Conservation (phyloP, 2,888 invertebrate genomes). For the Epicampocera succincta region DNA sequence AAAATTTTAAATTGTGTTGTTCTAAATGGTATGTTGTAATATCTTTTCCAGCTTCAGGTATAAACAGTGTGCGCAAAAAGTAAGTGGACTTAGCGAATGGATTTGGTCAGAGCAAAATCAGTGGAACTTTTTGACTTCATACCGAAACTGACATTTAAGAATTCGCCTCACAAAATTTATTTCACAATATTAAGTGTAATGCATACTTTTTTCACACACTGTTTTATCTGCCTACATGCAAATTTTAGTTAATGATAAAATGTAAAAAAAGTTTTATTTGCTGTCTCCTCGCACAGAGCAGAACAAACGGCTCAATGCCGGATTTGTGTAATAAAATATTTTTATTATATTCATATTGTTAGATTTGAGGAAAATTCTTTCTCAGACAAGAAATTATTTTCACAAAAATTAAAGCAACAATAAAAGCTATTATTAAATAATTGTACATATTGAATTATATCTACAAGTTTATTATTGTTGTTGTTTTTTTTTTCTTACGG, state of each 20-base stretch:
- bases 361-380: slow-evolving; percentile 25
- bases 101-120: no score
- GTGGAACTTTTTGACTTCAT: no score
- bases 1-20: slow-evolving; percentile 5
- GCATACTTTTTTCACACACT: not conserved
- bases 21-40: not conserved
- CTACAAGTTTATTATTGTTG: not conserved
- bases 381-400: not conserved
- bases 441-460: not conserved
- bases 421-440: not conserved
- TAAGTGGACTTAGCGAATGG: not conserved
- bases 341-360: not conserved
- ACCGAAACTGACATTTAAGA: no score
- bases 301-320: slow-evolving; percentile 10
- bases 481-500: no score
- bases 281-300: not conserved
- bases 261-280: no score
- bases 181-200: not conserved
- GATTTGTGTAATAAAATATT: slow-evolving; percentile 12
- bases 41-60: not conserved
- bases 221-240: not conserved
- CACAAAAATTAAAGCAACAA: not conserved
- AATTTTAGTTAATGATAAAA: no score
- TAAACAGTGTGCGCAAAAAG: not conserved
- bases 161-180: no score